Evolutionary conservation across 2,113 vertebrate genomes (phyloP).

Genomic region (Menidia beryllina): DNA sequence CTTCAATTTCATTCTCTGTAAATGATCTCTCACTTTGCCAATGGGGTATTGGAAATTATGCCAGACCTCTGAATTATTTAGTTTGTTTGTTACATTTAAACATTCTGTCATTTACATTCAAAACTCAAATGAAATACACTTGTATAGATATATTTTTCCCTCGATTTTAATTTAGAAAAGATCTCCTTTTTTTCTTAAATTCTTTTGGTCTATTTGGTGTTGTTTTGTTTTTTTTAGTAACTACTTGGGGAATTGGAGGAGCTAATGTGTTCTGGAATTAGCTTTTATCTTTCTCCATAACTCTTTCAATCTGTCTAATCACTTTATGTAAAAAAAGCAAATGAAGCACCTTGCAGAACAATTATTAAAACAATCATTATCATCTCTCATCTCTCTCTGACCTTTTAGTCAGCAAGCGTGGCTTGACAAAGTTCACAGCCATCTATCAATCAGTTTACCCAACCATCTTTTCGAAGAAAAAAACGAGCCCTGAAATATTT

Average conservation of each 20-base stretch:
- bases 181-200: too few species aligned
- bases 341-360: slow-evolving; percentile 35
- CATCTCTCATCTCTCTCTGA: slow-evolving; percentile 57
- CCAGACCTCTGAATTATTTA: too few species aligned
- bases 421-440: slow-evolving; percentile 34
- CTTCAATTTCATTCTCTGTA: background rate
- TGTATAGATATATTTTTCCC: too few species aligned
- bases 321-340: slow-evolving; percentile 41
- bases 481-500: background rate
- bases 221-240: too few species aligned
- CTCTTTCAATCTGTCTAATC: slow-evolving; percentile 10
- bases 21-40: slow-evolving; percentile 9
- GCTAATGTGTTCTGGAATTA: too few species aligned
- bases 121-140: too few species aligned
- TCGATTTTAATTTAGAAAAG: too few species aligned
- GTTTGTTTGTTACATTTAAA: too few species aligned
- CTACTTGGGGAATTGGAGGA: too few species aligned
- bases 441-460: slow-evolving; percentile 34
- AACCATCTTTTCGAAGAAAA: background rate
- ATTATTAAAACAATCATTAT: slow-evolving; percentile 65
- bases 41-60: background rate
- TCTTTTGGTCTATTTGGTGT: too few species aligned
- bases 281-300: too few species aligned
- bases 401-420: slow-evolving; percentile 49
- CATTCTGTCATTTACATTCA: too few species aligned